Evolutionary conservation across 2,797 vertebrate genomes (phyloP).

Genomic region (Sternarchorhynchus goeldii): DNA sequence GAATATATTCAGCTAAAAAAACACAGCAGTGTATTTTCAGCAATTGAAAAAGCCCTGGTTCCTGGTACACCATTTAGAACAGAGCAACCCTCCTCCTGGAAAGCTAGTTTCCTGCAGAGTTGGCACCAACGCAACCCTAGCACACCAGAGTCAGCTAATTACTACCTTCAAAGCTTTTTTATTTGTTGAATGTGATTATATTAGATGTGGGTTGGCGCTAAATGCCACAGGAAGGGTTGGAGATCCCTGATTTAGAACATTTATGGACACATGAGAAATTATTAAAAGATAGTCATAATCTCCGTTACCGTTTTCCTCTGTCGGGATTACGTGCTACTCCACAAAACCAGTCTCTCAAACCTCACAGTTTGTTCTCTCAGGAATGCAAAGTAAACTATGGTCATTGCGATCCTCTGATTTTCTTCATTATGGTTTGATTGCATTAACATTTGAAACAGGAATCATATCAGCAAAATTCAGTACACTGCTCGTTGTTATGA

Average conservation of each 20-base stretch:
- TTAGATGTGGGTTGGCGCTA: too few relatives aligned
- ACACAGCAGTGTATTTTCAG: not conserved
- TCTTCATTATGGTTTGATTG: conserved; percentile 67
- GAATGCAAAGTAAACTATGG: conserved; percentile 36
- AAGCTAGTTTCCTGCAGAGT: too few relatives aligned
- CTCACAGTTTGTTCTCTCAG: conserved; percentile 30
- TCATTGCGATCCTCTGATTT: conserved; percentile 52
- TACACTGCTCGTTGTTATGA: conserved; percentile 1
- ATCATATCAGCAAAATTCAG: conserved; percentile 37
- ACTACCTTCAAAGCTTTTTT: too few relatives aligned
- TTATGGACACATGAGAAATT: not conserved
- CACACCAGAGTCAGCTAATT: too few relatives aligned
- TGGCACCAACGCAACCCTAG: too few relatives aligned
- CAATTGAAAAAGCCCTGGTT: not conserved
- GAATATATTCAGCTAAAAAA: too few relatives aligned
- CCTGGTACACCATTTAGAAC: conserved; percentile 14
- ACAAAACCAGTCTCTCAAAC: conserved; percentile 27
- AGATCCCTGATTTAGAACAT: not conserved
- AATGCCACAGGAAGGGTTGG: too few relatives aligned
- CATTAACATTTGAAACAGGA: conserved; percentile 65
- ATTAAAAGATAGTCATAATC: not conserved
- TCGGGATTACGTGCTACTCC: conserved; percentile 28
- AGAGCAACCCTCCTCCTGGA: too few relatives aligned
- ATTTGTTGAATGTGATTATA: too few relatives aligned
- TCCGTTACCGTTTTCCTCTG: not conserved